These are phyloP conservation scores for Morelia viridis DNA, from an alignment of 2,797 vertebrate species.

Conservation along the genomic window DNA sequence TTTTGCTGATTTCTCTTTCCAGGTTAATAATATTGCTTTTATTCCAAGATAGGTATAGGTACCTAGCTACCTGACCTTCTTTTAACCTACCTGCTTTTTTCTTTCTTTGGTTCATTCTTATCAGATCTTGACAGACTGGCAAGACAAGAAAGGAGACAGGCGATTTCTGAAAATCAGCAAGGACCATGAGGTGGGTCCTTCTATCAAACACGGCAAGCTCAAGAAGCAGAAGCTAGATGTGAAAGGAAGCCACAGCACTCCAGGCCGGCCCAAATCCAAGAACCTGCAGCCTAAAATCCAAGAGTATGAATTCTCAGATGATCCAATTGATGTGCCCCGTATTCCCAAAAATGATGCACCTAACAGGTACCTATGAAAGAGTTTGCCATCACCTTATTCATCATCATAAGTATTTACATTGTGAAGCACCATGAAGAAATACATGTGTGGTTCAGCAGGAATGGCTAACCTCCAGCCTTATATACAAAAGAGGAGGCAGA, in stretches of 20 bases:
- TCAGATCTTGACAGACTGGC: constrained; percentile 98
- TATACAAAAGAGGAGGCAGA: not conserved
- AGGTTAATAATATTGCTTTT: not conserved
- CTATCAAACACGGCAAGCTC: constrained; percentile 90
- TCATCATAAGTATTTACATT: not conserved
- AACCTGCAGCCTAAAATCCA: constrained; percentile 93
- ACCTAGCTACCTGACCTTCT: too few relatives aligned
- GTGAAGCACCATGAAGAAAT: not conserved
- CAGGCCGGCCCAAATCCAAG: constrained; percentile 93
- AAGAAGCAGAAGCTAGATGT: constrained; percentile 96
- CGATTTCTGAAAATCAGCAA: constrained; percentile 90
- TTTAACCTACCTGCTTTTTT: not conserved
- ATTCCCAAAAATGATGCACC: constrained; percentile 98
- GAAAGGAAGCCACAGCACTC: constrained; percentile 89
- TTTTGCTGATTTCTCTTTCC: not conserved
- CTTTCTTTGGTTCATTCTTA: constrained; percentile 31
- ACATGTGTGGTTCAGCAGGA: not conserved
- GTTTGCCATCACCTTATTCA: not conserved
- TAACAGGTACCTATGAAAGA: constrained; percentile 82
- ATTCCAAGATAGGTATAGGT: not conserved
- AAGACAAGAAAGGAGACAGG: constrained; percentile 97
- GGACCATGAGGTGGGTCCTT: constrained; percentile 87
- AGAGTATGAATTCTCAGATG: constrained; percentile 97
- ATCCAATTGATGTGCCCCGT: constrained; percentile 92
- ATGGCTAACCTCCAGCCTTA: not conserved